Evolutionary conservation across 1,140 invertebrate genomes (phyloP).

Genomic region (Magallana ariakensis): DNA sequence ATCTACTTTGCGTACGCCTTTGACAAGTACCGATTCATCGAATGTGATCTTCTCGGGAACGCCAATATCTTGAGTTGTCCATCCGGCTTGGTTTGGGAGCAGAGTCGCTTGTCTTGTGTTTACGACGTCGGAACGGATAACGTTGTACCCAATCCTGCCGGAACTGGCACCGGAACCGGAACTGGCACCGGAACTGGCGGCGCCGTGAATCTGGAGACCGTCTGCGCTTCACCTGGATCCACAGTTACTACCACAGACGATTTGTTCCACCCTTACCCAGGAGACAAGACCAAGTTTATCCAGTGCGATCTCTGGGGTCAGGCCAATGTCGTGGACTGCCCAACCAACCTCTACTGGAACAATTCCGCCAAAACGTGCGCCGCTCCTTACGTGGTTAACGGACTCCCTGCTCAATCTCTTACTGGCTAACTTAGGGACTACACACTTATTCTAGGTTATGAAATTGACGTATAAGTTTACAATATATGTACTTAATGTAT

Average conservation of each 20-base stretch:
- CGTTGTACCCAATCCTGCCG: not conserved
- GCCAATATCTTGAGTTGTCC: slow-evolving; percentile 59
- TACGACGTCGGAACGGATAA: slow-evolving; percentile 16
- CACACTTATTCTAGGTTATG: not conserved
- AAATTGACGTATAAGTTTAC: not conserved
- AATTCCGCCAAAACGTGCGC: slow-evolving; percentile 8
- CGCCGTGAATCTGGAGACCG: not conserved
- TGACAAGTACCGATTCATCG: slow-evolving; percentile 64
- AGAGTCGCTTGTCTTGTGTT: slow-evolving; percentile 37
- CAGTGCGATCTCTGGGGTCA: slow-evolving; percentile 35
- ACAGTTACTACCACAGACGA: not conserved
- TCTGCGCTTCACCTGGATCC: not conserved
- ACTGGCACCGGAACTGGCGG: slow-evolving; percentile 34
- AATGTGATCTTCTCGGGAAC: slow-evolving; percentile 59
- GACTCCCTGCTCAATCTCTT: not conserved
- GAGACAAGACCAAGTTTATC: slow-evolving; percentile 6
- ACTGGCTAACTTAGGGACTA: not conserved
- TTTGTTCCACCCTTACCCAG: slow-evolving; percentile 22
- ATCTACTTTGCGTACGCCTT: slow-evolving; percentile 58
- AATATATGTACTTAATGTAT: not conserved
- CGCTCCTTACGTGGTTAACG: slow-evolving; percentile 5
- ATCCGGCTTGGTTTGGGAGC: not conserved
- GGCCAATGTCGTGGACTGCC: slow-evolving; percentile 23
- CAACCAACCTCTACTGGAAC: slow-evolving; percentile 10
- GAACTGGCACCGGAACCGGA: slow-evolving; percentile 10